Percentiles rank a stretch among this genome's conserved stretches.
Conservation (phyloP, 2,888 invertebrate genomes). For the Epinotia nisella region DNA sequence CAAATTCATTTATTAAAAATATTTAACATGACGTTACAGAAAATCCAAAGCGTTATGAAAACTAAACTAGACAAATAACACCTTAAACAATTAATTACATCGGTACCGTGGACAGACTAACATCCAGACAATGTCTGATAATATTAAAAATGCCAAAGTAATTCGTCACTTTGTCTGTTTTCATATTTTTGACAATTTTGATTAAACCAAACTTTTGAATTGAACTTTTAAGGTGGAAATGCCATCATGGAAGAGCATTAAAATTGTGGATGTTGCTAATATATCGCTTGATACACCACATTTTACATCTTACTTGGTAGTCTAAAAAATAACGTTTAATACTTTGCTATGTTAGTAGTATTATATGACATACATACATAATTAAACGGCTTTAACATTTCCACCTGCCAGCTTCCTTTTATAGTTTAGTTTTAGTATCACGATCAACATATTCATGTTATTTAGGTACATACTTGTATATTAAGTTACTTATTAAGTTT, state of each 20-base stretch:
- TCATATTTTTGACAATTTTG: no score
- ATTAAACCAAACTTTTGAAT: background rate
- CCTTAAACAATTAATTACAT: no score
- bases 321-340: background rate
- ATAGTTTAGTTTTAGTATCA: conserved; percentile 3
- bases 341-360: conserved; percentile 7
- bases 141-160: no score
- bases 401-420: conserved; percentile 16
- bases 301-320: background rate
- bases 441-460: background rate
- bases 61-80: no score
- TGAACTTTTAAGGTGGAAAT: background rate
- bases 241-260: background rate
- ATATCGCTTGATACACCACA: background rate
- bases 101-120: no score
- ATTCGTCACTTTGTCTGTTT: no score
- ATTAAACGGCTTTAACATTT: conserved; percentile 15
- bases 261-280: background rate
- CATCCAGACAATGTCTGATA: no score
- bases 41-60: no score
- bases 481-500: background rate
- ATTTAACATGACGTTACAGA: no score
- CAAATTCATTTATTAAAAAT: no score
- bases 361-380: conserved; percentile 12
- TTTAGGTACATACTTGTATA: no score